Evolutionary conservation across 2,888 invertebrate genomes (phyloP).

Genomic region (Drosophila flavopinicola): DNA sequence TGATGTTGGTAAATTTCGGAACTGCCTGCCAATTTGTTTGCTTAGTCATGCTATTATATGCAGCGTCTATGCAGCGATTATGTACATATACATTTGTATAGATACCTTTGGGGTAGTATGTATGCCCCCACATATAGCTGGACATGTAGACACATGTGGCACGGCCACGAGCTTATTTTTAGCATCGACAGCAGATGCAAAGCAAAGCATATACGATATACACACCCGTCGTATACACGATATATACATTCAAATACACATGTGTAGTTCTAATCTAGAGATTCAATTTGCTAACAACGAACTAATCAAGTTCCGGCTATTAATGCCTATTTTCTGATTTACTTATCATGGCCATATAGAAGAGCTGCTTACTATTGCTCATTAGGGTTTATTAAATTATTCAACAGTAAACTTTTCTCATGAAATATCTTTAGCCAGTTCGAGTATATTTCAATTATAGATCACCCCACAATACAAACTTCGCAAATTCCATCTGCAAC

Average conservation of each 20-base stretch:
- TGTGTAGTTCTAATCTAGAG: slow-evolving; percentile 17
- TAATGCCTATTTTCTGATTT: neutral
- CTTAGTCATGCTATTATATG: slow-evolving; percentile 57
- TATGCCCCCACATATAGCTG: slow-evolving; percentile 35
- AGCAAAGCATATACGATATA: slow-evolving; percentile 19
- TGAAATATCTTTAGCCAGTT: too few species aligned
- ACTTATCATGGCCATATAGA: too few species aligned
- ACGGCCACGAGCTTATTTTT: slow-evolving; percentile 57
- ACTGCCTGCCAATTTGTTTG: slow-evolving; percentile 62
- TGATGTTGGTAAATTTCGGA: slow-evolving; percentile 41
- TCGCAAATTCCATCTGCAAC: too few species aligned
- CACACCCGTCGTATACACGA: slow-evolving; percentile 10
- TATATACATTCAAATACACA: neutral
- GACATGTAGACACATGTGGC: slow-evolving; percentile 57
- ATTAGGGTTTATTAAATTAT: too few species aligned
- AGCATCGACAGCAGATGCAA: slow-evolving; percentile 56
- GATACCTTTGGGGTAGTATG: slow-evolving; percentile 8
- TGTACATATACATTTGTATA: slow-evolving; percentile 14
- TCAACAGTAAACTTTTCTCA: too few species aligned
- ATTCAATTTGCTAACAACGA: slow-evolving; percentile 14
- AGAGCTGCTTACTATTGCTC: too few species aligned
- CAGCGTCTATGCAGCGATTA: slow-evolving; percentile 20
- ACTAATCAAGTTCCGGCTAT: neutral
- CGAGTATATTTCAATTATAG: too few species aligned
- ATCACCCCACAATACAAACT: too few species aligned